Conservation (phyloP, 2,797 vertebrate genomes). For the Parauchenoglanis ngamensis region DNA sequence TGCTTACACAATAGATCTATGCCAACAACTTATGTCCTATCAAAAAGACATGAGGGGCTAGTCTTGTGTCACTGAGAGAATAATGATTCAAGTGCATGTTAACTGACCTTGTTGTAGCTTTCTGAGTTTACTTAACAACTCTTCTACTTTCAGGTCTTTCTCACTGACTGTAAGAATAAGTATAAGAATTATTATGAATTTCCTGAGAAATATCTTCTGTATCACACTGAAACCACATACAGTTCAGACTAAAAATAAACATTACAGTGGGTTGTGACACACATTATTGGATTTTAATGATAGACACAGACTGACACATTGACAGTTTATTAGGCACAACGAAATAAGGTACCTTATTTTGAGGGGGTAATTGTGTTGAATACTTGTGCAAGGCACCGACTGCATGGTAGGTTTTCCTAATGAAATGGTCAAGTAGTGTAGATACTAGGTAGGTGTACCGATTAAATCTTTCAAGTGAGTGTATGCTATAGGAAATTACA, state of each 20-base stretch:
- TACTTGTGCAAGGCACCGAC: background rate
- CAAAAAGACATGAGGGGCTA: background rate
- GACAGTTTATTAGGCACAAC: background rate
- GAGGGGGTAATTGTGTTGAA: background rate
- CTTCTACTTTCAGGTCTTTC: slow-evolving; percentile 47
- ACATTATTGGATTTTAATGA: background rate
- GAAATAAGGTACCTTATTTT: background rate
- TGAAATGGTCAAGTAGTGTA: background rate
- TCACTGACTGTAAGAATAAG: slow-evolving; percentile 30
- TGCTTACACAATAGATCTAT: background rate
- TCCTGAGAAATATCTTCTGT: background rate
- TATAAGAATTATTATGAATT: background rate
- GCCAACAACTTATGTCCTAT: background rate
- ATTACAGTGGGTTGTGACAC: background rate
- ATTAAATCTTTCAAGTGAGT: background rate
- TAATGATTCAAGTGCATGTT: background rate
- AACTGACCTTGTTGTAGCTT: slow-evolving; percentile 55
- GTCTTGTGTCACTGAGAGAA: background rate
- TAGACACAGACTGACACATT: background rate
- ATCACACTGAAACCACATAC: background rate
- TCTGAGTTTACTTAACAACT: slow-evolving; percentile 54
- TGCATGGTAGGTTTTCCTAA: background rate
- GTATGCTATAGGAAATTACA: background rate
- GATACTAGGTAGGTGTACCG: too few relatives aligned
- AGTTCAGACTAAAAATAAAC: background rate